Conservation (phyloP, 2,113 vertebrate species). For the Aegithalos caudatus region DNA sequence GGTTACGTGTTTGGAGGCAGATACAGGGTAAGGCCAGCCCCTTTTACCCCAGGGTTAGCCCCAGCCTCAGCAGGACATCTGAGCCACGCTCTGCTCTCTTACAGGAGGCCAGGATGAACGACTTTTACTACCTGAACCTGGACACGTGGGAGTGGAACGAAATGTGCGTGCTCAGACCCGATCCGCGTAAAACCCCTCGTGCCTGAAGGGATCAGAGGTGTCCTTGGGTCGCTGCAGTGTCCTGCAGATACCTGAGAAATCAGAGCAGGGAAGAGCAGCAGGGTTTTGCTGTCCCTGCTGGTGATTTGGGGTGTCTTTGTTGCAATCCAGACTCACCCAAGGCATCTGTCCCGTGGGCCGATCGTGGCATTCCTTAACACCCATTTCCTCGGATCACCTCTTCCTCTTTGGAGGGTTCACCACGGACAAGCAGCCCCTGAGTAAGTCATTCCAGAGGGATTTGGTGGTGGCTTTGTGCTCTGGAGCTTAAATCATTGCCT, state of each 20-base stretch:
- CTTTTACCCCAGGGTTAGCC: no score
- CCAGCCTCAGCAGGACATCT: rapidly evolving
- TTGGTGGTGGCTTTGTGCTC: not conserved
- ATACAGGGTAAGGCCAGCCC: slow-evolving; percentile 79
- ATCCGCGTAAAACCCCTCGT: rapidly evolving
- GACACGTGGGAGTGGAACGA: slow-evolving; percentile 95
- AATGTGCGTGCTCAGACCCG: slow-evolving; percentile 76
- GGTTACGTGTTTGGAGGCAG: slow-evolving; percentile 95
- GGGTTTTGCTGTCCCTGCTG: rapidly evolving
- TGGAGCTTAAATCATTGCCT: not conserved
- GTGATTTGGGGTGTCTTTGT: not conserved
- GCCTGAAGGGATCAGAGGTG: not conserved
- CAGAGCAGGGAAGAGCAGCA: not conserved
- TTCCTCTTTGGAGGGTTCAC: slow-evolving; percentile 98
- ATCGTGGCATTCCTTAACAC: slow-evolving; percentile 93
- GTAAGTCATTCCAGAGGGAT: slow-evolving; percentile 73
- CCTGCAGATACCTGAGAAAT: not conserved
- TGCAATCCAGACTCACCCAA: slow-evolving; percentile 59
- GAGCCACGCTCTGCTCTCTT: not conserved
- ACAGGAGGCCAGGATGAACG: slow-evolving; percentile 91
- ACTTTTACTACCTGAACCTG: slow-evolving; percentile 90
- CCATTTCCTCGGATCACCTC: slow-evolving; percentile 88
- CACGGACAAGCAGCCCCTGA: slow-evolving; percentile 90
- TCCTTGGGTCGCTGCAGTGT: rapidly evolving
- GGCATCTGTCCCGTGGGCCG: slow-evolving; percentile 82